Percentiles rank a stretch among this genome's conserved stretches.
Conservation (phyloP, 1,140 invertebrate genomes). For the Neuroterus valhalla region DNA sequence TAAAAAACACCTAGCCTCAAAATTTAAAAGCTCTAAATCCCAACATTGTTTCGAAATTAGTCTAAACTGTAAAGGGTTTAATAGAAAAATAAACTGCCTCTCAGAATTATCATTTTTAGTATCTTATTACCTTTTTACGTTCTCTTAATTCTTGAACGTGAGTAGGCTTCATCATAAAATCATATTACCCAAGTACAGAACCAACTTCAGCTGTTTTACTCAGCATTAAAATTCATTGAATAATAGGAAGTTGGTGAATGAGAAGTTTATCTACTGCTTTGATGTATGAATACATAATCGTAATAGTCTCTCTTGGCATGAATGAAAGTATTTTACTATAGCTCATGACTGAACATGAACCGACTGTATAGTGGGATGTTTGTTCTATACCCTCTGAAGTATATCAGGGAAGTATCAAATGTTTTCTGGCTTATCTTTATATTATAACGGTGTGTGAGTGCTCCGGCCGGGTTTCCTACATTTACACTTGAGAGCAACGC, state of each 20-base stretch:
- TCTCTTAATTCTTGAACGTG: constrained; percentile 11
- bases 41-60: too few relatives aligned
- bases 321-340: constrained; percentile 31
- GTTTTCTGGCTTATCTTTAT: constrained; percentile 15
- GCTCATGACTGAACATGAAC: constrained; percentile 15
- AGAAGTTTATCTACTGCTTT: constrained; percentile 21
- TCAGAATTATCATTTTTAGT: not conserved
- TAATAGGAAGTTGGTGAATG: constrained; percentile 9
- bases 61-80: not conserved
- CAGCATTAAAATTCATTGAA: constrained; percentile 8
- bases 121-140: constrained; percentile 23
- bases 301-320: not conserved
- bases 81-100: not conserved
- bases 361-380: constrained; percentile 12
- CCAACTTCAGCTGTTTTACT: constrained; percentile 5
- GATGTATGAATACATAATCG: not conserved
- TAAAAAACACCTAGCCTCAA: too few relatives aligned
- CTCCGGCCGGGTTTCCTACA: not conserved
- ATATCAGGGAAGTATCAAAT: constrained; percentile 27
- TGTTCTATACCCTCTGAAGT: not conserved
- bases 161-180: not conserved
- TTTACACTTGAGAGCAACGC: not conserved
- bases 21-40: too few relatives aligned
- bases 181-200: not conserved
- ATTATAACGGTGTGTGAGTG: not conserved